Evolutionary conservation across 2,113 vertebrate genomes (phyloP).

Genomic region (Menura novaehollandiae): DNA sequence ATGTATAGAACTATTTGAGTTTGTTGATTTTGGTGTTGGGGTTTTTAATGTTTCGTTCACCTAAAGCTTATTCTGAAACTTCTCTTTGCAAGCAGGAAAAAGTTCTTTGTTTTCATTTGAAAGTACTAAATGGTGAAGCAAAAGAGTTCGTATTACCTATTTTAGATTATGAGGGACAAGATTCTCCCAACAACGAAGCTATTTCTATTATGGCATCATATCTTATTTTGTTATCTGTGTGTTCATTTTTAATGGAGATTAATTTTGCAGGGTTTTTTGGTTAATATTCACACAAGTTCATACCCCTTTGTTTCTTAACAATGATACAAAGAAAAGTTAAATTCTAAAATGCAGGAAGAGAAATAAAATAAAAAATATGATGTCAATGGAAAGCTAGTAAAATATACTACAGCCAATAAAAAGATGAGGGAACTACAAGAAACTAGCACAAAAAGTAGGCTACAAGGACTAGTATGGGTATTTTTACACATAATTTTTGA

Average conservation of each 20-base stretch:
- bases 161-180: not conserved
- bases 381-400: slow-evolving; percentile 75
- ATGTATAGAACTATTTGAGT: not conserved
- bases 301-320: slow-evolving; percentile 59
- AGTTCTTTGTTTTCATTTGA: not conserved
- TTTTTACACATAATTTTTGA: slow-evolving; percentile 85
- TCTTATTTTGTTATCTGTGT: not conserved
- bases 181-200: not conserved
- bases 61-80: not conserved
- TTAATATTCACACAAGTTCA: not conserved
- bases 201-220: not conserved
- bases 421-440: slow-evolving; percentile 77
- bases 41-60: not conserved
- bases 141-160: not conserved
- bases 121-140: slow-evolving; percentile 18
- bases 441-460: slow-evolving; percentile 80
- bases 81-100: not conserved
- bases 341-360: slow-evolving; percentile 72
- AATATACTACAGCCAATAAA: slow-evolving; percentile 78
- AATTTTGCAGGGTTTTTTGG: not conserved
- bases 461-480: slow-evolving; percentile 78
- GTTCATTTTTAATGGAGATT: not conserved
- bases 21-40: not conserved
- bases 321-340: slow-evolving; percentile 68
- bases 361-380: slow-evolving; percentile 76